These are phyloP conservation scores for Lichenostomus cassidix DNA, from an alignment of 2,113 vertebrate genomes.

Conservation along the genomic window DNA sequence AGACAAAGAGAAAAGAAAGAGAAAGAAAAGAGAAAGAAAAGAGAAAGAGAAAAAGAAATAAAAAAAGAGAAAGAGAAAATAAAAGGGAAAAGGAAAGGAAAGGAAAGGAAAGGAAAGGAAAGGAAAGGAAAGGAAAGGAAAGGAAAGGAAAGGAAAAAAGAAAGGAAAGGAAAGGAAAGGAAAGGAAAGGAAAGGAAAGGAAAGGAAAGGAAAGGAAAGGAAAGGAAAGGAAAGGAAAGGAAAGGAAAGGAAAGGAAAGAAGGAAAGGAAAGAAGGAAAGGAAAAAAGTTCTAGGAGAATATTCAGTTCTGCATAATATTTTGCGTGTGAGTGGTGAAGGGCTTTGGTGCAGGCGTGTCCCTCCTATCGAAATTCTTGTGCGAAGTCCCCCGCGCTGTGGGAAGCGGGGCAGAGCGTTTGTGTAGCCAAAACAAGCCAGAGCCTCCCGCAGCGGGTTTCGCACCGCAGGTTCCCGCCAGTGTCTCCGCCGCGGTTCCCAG, in stretches of 20 bases:
- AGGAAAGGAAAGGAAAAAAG: too few relatives aligned
- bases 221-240: neutral
- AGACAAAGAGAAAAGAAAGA: too few relatives aligned
- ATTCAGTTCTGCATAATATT: neutral
- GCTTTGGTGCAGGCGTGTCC: neutral
- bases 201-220: too few relatives aligned
- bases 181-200: too few relatives aligned
- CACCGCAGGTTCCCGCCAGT: rapidly evolving
- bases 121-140: too few relatives aligned
- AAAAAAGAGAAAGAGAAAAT: too few relatives aligned
- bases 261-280: neutral
- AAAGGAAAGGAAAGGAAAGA: rapidly evolving
- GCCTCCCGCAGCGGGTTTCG: neutral
- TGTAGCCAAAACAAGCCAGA: neutral
- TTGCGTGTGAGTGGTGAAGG: rapidly evolving
- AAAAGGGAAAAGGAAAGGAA: too few relatives aligned
- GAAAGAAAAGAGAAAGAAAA: too few relatives aligned
- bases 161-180: neutral
- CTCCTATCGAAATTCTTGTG: neutral
- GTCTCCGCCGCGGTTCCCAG: neutral
- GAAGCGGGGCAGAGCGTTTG: rapidly evolving
- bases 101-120: too few relatives aligned
- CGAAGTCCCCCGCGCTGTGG: neutral
- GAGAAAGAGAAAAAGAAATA: too few relatives aligned
- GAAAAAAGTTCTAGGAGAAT: too few relatives aligned